phyloP scores from a whole-genome alignment of 2,113 vertebrate genomes.

The Halcyon senegalensis region DNA sequence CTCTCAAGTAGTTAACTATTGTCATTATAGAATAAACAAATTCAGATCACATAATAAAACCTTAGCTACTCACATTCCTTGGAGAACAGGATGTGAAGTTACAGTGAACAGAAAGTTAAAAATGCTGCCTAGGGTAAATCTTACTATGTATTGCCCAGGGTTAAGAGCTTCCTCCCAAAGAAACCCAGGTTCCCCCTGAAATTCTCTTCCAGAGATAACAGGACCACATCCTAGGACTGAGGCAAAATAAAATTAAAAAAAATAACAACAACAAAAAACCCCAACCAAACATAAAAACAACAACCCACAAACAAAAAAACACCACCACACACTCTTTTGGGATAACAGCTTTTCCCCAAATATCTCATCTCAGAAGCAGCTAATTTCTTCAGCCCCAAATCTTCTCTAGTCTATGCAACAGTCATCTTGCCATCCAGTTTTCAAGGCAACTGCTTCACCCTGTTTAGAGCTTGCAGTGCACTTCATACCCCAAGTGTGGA shows the following conservation, averaged over 20 bases:
- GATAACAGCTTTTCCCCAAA: background rate
- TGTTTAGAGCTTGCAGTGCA: background rate
- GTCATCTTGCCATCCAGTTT: background rate
- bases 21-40: background rate
- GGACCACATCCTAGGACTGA: background rate
- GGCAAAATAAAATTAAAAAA: background rate
- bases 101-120: background rate
- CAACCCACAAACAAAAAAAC: too few relatives aligned
- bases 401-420: background rate
- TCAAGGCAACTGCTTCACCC: background rate
- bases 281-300: too few relatives aligned
- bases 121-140: background rate
- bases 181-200: background rate
- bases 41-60: background rate
- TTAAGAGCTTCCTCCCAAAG: background rate
- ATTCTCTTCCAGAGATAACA: background rate
- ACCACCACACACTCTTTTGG: background rate
- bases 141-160: background rate
- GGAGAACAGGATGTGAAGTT: constrained; percentile 10
- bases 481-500: background rate
- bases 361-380: background rate
- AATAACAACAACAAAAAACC: background rate
- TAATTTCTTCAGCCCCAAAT: background rate
- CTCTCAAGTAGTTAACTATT: background rate
- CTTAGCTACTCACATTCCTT: background rate